Base-by-base conservation (phyloP, 2,797 vertebrate species). In the Diceros bicornis region DNA sequence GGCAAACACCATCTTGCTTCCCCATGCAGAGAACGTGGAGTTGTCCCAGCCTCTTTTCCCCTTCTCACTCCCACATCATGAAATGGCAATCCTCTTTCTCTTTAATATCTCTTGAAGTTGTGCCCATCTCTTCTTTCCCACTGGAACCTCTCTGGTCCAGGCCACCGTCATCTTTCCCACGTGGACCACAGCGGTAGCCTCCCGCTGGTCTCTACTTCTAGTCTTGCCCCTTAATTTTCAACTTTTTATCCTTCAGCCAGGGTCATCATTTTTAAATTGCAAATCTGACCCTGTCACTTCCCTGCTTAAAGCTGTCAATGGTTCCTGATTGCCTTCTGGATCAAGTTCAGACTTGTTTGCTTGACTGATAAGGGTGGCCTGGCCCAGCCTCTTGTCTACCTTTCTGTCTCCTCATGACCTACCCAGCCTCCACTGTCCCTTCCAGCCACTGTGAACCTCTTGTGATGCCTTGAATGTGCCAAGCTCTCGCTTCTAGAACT, bases 51-150 rank as follows among this genome's bases (percentile, higher is more conserved):
- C 20, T 6, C 18, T 29, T 50, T 50, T 2, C 3, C 6, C 3
- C 0, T 9, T 3, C 10, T 32, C 11, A 3, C 2, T 55, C 18
- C 21, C 20, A 0, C 1, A 2, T 25, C 29, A 2, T 1, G 32
- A 37, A 27, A 17, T 68, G 78, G 50, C 18, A 7, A 0, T 27
- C 37, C 14, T 34, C 8, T 55, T 34, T 75, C 34, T 72, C 34
- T 90, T 61, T 23, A 23, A 6, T 21, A 0, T 47, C 59, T 79
- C 52, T 20, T 32, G 16, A 81, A 50, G 57, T 2, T 6, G 17
- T 47, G 57, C 6, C 66, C 4, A 5, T 95, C 61, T 93, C 41
- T 37, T 64, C 34, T 75, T 69, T 50, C 41, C 27, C 32, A 13
- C 2, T 2, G 17, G 59, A 14, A 21, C 3, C 2, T 37, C n/a